Conservation (phyloP, 2,113 vertebrate genomes). For the Trematomus loennbergii region DNA sequence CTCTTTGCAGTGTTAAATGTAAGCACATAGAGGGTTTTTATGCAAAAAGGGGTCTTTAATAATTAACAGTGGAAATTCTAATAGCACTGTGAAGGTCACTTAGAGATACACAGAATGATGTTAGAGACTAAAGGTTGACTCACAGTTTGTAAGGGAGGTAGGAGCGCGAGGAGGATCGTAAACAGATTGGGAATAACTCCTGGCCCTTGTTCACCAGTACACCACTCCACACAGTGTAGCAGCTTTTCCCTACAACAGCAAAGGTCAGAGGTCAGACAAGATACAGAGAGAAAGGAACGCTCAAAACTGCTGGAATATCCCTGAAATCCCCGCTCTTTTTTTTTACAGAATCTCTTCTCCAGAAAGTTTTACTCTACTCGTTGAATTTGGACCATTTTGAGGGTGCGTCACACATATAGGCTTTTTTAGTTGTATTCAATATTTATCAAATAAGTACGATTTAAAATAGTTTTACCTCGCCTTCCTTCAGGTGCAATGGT, state of each 20-base stretch:
- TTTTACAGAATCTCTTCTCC: background rate
- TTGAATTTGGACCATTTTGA: background rate
- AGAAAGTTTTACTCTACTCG: background rate
- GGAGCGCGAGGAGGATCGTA: slow-evolving; percentile 86
- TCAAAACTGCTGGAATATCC: background rate
- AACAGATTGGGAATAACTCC: slow-evolving; percentile 89
- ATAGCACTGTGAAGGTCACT: background rate
- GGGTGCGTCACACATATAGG: background rate
- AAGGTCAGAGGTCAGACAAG: slow-evolving; percentile 20
- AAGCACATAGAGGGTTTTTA: background rate
- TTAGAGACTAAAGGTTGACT: slow-evolving; percentile 72
- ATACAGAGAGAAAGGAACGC: background rate
- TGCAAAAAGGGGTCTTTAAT: slow-evolving; percentile 16
- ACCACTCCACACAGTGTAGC: slow-evolving; percentile 93
- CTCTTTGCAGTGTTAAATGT: background rate
- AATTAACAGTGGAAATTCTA: slow-evolving; percentile 19
- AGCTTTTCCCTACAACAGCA: slow-evolving; percentile 84
- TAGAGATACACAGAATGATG: background rate
- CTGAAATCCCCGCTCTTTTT: too few species aligned
- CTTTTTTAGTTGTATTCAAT: background rate
- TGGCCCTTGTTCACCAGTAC: slow-evolving; percentile 92
- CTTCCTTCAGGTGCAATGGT: slow-evolving; percentile 68
- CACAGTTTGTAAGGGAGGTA: slow-evolving; percentile 95
- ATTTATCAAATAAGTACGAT: background rate
- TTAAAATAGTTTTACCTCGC: slow-evolving; percentile 61